A percentile compares a stretch with the other conserved stretches of the same genome.
These are phyloP conservation scores for Muscicapa comitata DNA, from an alignment of 2,797 vertebrate genomes.

Conservation along the genomic window DNA sequence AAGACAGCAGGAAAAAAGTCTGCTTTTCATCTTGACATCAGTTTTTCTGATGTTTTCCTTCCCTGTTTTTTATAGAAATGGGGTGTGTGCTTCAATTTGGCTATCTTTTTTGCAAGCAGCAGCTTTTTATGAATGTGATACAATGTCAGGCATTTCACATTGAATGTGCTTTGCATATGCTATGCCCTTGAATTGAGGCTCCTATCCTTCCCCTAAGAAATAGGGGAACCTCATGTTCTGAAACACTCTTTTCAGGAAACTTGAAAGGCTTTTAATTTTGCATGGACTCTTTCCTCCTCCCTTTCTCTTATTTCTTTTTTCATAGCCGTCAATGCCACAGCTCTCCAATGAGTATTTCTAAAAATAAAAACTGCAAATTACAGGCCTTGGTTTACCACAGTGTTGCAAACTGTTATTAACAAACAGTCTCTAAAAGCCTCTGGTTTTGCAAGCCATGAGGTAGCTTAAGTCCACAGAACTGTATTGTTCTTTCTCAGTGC, in stretches of 20 bases:
- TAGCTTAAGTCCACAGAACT: neutral
- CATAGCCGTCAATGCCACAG: neutral
- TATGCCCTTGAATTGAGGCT: constrained; percentile 13
- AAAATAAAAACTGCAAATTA: constrained; percentile 67
- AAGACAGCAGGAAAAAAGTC: neutral
- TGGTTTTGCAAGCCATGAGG: neutral
- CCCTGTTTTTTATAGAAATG: neutral
- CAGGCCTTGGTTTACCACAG: constrained; percentile 14
- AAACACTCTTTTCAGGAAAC: constrained; percentile 44
- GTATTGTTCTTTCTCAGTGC: neutral
- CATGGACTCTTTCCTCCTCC: neutral
- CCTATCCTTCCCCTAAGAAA: neutral
- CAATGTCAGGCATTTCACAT: constrained; percentile 22
- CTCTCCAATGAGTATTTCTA: constrained; percentile 46
- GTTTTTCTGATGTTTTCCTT: neutral
- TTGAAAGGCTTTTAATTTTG: constrained; percentile 50
- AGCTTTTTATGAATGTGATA: constrained; percentile 30
- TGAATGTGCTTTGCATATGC: constrained; percentile 16
- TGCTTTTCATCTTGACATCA: neutral
- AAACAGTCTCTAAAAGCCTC: constrained; percentile 8
- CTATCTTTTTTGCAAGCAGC: neutral
- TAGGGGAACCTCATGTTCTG: neutral
- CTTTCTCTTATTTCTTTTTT: constrained; percentile 31
- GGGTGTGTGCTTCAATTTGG: neutral
- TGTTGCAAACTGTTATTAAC: constrained; percentile 36